Evolutionary conservation across 2,888 invertebrate genomes (phyloP).

Genomic region (Odontomyia ornata): DNA sequence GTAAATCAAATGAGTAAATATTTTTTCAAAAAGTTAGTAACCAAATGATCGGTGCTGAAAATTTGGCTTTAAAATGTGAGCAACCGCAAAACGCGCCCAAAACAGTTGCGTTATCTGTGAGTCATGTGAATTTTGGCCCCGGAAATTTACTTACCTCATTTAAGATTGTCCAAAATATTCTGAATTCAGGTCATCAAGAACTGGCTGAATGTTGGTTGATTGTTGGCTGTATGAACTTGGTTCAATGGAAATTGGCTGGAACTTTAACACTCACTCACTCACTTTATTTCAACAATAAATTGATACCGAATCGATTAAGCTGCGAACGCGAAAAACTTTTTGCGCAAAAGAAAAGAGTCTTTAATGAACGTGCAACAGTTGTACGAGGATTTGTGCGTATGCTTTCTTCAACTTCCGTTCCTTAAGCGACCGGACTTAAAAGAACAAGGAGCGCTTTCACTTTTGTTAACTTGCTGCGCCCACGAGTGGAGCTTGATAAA

Average conservation of each 20-base stretch:
- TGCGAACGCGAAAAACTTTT: not conserved
- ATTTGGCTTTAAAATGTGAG: too few species aligned
- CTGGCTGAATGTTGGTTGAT: too few species aligned
- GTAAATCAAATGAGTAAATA: too few species aligned
- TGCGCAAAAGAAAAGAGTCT: not conserved
- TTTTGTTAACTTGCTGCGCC: conserved; percentile 9
- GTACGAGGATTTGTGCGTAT: not conserved
- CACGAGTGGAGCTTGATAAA: not conserved
- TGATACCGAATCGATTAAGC: not conserved
- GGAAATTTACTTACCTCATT: conserved; percentile 41
- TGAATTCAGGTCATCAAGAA: conserved; percentile 21
- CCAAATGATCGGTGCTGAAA: too few species aligned
- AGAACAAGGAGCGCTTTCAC: conserved; percentile 15
- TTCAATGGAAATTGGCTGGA: too few species aligned
- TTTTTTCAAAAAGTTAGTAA: too few species aligned
- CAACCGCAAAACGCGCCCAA: too few species aligned
- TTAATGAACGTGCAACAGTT: not conserved
- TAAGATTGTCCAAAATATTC: conserved; percentile 38
- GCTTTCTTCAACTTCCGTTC: conserved; percentile 9
- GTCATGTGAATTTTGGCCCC: conserved; percentile 17
- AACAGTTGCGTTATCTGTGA: conserved; percentile 11
- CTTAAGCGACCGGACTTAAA: conserved; percentile 5
- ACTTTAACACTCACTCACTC: too few species aligned
- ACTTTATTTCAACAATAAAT: not conserved
- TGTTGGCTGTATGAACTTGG: too few species aligned